Evolutionary conservation across 2,797 vertebrate genomes (phyloP), one percentile per base, ranked within the genome.

Genomic region (Perodicticus potto): DNA sequence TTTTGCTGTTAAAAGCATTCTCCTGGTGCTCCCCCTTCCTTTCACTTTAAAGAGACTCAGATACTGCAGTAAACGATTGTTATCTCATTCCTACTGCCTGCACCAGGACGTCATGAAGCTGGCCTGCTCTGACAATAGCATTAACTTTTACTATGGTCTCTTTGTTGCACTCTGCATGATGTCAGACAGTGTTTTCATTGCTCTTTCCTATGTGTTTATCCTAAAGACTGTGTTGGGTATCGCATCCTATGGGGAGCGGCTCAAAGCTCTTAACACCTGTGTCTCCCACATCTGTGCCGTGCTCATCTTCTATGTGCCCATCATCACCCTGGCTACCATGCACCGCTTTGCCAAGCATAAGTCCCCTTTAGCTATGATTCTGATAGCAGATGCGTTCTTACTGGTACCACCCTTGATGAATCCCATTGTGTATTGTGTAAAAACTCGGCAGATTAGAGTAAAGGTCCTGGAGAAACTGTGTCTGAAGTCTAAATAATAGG

Each of bases 31-130:
- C 23, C 93, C 96, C 4, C 82, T 97, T 61, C 93, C 89, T 73
- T 96, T 96, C 49, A 94, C 59, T 53, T 89, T 94, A 87, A 95
- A 77, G 83, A 96, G 82, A 89, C 88, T 96, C 34, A 82, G 32
- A 40, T 93, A 94, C 57, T 97, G 91, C 78, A 57, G 92, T 34
- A 96, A 81, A 67, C 0, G 0, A 10, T 73, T 81, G 43, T 97
- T 96, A 53, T 97, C 78, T 34, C 98, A 98, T 1, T 96, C 97
- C 85, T 98, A 98, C 96, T 98, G 98, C 0, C 97, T 98, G 83
- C 97, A 86, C 59, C 98, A 97, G 1, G 98, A 98, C 0, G 87
- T 98, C 6, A 91, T 98, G 90, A 96, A 65, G 10, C 97, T 98
- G 59, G 97, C 94, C 19, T 96, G 93, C 70, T 93, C 95, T n/a